Conservation (phyloP, 2,888 invertebrate genomes). For the Sarcophaga subvicina region DNA sequence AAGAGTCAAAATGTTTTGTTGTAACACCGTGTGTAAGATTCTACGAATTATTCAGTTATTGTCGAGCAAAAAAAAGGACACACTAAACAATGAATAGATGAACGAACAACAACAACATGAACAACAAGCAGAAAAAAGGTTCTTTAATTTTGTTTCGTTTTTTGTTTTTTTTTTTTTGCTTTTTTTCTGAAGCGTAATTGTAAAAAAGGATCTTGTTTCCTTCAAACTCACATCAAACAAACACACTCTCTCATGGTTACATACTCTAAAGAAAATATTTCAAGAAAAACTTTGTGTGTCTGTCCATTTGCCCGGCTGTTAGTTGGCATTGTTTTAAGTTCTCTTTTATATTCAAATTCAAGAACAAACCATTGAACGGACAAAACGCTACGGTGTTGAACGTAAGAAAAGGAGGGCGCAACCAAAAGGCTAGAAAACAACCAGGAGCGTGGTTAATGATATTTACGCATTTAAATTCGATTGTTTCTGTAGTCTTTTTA, state of each 20-base stretch:
- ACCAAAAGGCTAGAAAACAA: slow-evolving; percentile 77
- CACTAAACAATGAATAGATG: background rate
- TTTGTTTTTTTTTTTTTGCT: background rate
- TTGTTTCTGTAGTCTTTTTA: slow-evolving; percentile 38
- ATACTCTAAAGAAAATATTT: slow-evolving; percentile 21
- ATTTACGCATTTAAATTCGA: slow-evolving; percentile 70
- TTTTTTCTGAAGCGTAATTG: slow-evolving; percentile 13
- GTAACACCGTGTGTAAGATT: slow-evolving; percentile 60
- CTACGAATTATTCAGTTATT: slow-evolving; percentile 58
- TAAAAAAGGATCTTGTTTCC: slow-evolving; percentile 62
- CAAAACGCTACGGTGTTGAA: background rate
- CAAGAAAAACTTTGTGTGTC: slow-evolving; percentile 4
- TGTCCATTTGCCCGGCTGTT: background rate
- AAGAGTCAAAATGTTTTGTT: slow-evolving; percentile 63
- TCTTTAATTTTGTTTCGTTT: background rate
- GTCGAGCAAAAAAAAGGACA: slow-evolving; percentile 46
- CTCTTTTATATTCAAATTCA: background rate
- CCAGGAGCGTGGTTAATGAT: slow-evolving; percentile 78
- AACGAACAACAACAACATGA: slow-evolving; percentile 10
- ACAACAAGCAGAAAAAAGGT: slow-evolving; percentile 47
- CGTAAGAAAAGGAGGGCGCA: slow-evolving; percentile 70
- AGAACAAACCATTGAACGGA: slow-evolving; percentile 10
- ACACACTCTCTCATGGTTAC: background rate
- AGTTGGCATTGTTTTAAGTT: background rate
- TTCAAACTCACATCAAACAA: background rate